Percentiles rank a stretch among this genome's conserved stretches.
Conservation (phyloP, 2,113 vertebrate genomes). For the Spermophilus dauricus region DNA sequence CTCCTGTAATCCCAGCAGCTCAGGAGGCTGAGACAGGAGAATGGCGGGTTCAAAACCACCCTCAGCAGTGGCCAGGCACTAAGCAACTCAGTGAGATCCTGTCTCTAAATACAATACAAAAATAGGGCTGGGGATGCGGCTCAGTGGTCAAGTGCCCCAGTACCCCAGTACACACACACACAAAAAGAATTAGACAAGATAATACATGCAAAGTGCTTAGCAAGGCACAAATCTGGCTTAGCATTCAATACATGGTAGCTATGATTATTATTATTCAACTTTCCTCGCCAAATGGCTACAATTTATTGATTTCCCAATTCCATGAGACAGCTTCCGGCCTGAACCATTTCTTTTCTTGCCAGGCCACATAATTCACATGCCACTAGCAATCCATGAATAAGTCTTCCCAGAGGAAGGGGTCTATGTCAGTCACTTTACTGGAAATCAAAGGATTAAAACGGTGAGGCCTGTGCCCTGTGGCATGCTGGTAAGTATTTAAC, state of each 20-base stretch:
- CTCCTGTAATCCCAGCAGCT: no score
- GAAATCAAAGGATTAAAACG: neutral
- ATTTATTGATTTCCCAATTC: constrained; percentile 38
- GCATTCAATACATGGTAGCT: neutral
- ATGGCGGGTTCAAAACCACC: no score
- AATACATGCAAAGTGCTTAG: neutral
- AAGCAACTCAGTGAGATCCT: no score
- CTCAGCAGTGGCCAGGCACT: no score
- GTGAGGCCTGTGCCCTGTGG: neutral
- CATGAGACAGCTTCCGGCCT: constrained; percentile 22
- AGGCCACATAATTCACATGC: neutral
- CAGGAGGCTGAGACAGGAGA: no score
- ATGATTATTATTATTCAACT: constrained; percentile 49
- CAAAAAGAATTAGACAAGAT: neutral
- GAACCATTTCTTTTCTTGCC: neutral
- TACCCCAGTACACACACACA: no score
- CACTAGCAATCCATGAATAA: neutral
- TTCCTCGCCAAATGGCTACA: neutral
- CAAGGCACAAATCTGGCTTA: neutral
- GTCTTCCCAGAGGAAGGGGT: neutral
- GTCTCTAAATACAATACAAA: no score
- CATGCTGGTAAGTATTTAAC: neutral
- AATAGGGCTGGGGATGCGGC: no score
- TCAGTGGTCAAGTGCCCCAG: no score
- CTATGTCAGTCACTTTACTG: neutral